Conservation (phyloP, 2,113 vertebrate species). For the Lichenostomus cassidix region DNA sequence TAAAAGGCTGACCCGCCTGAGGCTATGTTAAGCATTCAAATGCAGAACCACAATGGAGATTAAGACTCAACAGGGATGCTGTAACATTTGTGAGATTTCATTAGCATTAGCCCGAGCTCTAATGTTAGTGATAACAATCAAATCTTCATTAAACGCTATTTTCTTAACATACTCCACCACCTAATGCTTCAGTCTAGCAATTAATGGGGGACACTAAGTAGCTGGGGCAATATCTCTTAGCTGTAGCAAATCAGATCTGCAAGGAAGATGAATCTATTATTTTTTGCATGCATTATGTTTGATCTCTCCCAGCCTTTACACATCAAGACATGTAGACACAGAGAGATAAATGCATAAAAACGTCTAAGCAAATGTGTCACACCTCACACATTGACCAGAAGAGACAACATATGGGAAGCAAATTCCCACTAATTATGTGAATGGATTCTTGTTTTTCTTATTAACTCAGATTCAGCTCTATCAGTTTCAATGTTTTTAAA, state of each 20-base stretch:
- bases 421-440: not conserved
- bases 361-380: not conserved
- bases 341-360: not conserved
- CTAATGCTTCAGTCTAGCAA: constrained; percentile 14
- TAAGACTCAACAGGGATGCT: constrained; percentile 44
- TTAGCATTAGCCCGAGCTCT: constrained; percentile 37
- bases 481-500: not conserved
- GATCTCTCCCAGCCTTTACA: not conserved
- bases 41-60: constrained; percentile 13
- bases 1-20: constrained; percentile 16
- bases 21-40: constrained; percentile 47
- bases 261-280: not conserved
- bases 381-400: not conserved
- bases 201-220: not conserved
- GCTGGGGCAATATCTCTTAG: not conserved
- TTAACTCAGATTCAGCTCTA: not conserved
- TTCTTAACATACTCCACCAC: constrained; percentile 7
- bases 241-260: not conserved
- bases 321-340: not conserved
- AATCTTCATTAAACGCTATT: constrained; percentile 27
- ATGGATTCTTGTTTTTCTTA: not conserved
- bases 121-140: constrained; percentile 43
- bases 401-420: rapidly evolving
- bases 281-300: not conserved
- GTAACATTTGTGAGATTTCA: constrained; percentile 25